Evolutionary conservation across 2,888 invertebrate species (phyloP), one percentile per base, ranked within the genome.

Genomic region (Drosophila vallismaia): DNA sequence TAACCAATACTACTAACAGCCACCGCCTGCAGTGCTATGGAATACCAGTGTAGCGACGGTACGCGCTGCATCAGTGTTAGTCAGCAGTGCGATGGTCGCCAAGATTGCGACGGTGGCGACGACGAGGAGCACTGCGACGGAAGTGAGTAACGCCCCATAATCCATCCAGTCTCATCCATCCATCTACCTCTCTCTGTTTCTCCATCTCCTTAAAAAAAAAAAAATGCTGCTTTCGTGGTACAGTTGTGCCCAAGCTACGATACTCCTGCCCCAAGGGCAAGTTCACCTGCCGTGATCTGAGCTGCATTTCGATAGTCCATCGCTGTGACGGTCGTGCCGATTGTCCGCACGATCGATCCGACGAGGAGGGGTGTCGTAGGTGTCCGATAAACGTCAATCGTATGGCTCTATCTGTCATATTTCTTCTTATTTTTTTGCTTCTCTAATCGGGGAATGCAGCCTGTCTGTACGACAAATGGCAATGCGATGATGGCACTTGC

Each of bases 281-380:
- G 86, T 96, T 95, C 92, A 94, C 94, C 74, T 97, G 97, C 91
- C 93, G 92, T 64, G 95, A 96, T 90, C 95, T 95, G 53, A 93
- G 93, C 80, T 96, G 96, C 90, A 94, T 97, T 81, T 94, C 95
- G 46, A 93, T 94, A 74, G 91, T 93, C 48, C 92, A 94, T 75
- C 93, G 94, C 53, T 97, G 97, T 90, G 95, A 97, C 90, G 95
- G 95, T 67, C 93, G 93, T 83, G 93, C 93, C 88, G 95, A 97
- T 92, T 97, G 97, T 91, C 93, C 93, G 4, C 91, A 92, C 67
- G 95, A 94, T 90, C 93, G 93, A 33, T 93, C 93, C 54, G 95
- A 95, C 82, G 95, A 95, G 88, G 91, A 92, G 62, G 93, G 92
- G 68, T 94, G 94, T 90, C 94, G 94, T 94, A 93, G 92, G 94